Evolutionary conservation across 2,113 vertebrate genomes (phyloP).

Genomic region (Ageneiosus marmoratus): DNA sequence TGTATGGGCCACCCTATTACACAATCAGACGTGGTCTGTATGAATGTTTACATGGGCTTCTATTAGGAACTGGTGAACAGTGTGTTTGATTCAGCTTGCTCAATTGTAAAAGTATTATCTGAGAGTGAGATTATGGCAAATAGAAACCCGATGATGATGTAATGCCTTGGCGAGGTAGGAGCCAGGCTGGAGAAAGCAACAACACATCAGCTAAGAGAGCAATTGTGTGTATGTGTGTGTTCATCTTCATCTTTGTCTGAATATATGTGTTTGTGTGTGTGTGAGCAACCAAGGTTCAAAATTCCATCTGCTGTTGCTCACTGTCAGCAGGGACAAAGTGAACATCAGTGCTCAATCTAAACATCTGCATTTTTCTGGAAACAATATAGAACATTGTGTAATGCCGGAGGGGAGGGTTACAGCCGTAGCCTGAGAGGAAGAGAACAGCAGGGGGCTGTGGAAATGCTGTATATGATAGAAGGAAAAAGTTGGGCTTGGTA

Average conservation of each 20-base stretch:
- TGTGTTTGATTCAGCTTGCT: not conserved
- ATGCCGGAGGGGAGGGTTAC: not conserved
- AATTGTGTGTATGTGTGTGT: not conserved
- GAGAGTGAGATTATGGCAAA: not conserved
- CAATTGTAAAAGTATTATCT: not conserved
- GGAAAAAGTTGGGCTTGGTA: not conserved
- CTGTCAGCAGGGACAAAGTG: slow-evolving; percentile 51
- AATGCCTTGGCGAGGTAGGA: not conserved
- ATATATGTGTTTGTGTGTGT: not conserved
- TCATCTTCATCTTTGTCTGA: not conserved
- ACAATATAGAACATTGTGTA: slow-evolving; percentile 58
- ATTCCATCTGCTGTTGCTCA: slow-evolving; percentile 49
- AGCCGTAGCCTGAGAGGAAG: not conserved
- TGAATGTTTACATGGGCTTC: not conserved
- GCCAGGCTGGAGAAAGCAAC: not conserved
- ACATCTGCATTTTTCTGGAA: slow-evolving; percentile 59
- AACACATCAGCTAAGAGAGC: not conserved
- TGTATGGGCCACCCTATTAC: not conserved
- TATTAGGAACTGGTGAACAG: not conserved
- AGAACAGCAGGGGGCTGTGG: slow-evolving; percentile 7
- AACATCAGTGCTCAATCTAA: slow-evolving; percentile 58
- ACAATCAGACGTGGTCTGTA: not conserved
- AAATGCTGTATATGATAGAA: not conserved
- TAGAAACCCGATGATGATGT: slow-evolving; percentile 2
- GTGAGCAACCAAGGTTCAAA: slow-evolving; percentile 24